These are phyloP conservation scores for Chanos chanos DNA, from an alignment of 2,797 vertebrate genomes.

Conservation along the genomic window DNA sequence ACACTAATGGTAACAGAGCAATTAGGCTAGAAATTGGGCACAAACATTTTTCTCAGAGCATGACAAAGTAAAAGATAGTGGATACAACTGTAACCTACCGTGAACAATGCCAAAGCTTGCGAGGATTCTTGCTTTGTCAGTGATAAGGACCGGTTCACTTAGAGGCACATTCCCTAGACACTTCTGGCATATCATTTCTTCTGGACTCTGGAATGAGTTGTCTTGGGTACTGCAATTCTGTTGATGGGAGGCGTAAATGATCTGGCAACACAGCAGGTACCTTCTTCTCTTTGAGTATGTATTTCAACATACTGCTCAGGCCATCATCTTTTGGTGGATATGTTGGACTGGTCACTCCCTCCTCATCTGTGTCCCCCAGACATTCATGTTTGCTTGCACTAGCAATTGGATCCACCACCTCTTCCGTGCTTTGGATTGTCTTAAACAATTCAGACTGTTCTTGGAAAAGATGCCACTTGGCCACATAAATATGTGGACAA, in stretches of 20 bases:
- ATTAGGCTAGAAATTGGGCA: not conserved
- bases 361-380: not conserved
- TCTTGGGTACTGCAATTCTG: not conserved
- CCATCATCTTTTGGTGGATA: conserved; percentile 6
- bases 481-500: conserved; percentile 8
- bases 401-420: too few relatives aligned
- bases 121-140: conserved; percentile 1
- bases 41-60: not conserved
- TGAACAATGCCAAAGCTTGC: not conserved
- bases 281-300: not conserved
- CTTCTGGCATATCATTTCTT: not conserved
- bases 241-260: not conserved
- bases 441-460: not conserved
- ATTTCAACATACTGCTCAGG: not conserved
- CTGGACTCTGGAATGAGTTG: not conserved
- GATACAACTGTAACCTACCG: conserved; percentile 1
- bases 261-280: conserved; percentile 7
- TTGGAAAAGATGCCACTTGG: conserved; percentile 27
- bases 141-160: conserved; percentile 14
- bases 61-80: not conserved
- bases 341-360: not conserved
- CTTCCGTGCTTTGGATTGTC: not conserved
- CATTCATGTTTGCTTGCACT: not conserved
- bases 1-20: too few relatives aligned
- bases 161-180: conserved; percentile 2